A percentile compares a stretch with the other conserved stretches of the same genome.
Evolutionary conservation across 2,113 vertebrate genomes (phyloP).

Genomic region (Serilophus lunatus): DNA sequence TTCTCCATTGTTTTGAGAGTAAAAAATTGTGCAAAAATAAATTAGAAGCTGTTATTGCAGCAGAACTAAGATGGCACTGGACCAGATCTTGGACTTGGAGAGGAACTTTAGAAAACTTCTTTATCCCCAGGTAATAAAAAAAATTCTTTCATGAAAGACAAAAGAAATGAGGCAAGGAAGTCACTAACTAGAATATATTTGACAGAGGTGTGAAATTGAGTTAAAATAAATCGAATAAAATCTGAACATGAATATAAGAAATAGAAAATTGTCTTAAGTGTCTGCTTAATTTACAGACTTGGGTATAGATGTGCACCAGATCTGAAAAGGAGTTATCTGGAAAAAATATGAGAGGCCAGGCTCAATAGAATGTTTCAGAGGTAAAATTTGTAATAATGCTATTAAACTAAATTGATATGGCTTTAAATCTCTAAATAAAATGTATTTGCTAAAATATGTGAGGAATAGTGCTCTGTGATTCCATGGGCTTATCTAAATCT

Average conservation of each 20-base stretch:
- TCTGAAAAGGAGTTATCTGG: not conserved
- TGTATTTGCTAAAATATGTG: not conserved
- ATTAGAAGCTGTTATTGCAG: not conserved
- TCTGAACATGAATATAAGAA: not conserved
- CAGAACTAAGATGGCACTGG: not conserved
- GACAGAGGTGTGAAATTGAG: not conserved
- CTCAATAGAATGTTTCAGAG: not conserved
- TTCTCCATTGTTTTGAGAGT: not conserved
- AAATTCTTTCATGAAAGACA: not conserved
- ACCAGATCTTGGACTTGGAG: not conserved
- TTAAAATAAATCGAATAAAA: constrained; percentile 35
- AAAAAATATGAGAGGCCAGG: not conserved
- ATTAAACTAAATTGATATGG: not conserved
- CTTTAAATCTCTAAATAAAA: constrained; percentile 2
- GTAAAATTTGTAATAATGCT: not conserved
- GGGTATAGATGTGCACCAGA: not conserved
- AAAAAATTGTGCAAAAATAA: not conserved
- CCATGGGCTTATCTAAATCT: not conserved
- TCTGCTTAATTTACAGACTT: not conserved
- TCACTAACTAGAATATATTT: not conserved
- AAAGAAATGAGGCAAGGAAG: not conserved
- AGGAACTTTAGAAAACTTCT: not conserved
- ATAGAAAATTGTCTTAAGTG: not conserved
- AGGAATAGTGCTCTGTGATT: accelerated
- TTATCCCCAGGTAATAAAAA: not conserved